Base-by-base conservation (phyloP, 2,113 vertebrate species). In the Lepisosteus osseus region DNA sequence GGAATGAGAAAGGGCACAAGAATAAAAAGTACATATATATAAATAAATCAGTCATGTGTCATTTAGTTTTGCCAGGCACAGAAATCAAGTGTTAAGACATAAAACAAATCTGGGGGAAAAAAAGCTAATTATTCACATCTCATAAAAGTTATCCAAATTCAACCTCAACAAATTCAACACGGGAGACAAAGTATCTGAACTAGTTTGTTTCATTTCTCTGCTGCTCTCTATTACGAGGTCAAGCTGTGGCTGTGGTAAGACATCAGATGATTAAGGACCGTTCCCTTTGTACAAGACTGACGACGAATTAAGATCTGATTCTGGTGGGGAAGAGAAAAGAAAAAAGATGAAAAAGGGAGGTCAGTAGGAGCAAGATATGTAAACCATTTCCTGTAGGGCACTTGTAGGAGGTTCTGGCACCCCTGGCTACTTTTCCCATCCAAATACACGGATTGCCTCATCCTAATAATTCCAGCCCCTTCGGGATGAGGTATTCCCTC, bases 251-350 rank as follows among this genome's bases (percentile, higher is more conserved):
- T 29, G 29, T 29, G 54, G 62, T 80, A 74, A 78, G 79, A 82
- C 78, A 74, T 72, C 57, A 6, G 56, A 43, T 71, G 8, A 41
- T 68, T 61, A 63, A 67, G 64, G 75, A 79, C 78, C 68, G 71
- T 76, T 77, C 62, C 75, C 71, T 72, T 75, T 42, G 11, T 59
- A 6, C 11, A 69, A 59, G 70, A 54, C 76, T 43, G 68, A 14
- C 7, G 57, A 41, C 14, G 57, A 61, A 73, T 15, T 61, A 59
- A 66, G 71, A 15, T 55, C 45, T 74, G 63, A 54, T 41, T 65
- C 67, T 74, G 29, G 73, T 40, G 61, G 69, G 7, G 59, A 14
- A 63, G 15, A 74, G 47, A n/a, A 4, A 40, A 17, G 42, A 45
- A 8, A 15, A 64, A 55, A 68, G 11, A 74, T 6, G n/a, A 64